phyloP scores from a whole-genome alignment of 2,113 vertebrate species.

The Todiramphus saurophagus region DNA sequence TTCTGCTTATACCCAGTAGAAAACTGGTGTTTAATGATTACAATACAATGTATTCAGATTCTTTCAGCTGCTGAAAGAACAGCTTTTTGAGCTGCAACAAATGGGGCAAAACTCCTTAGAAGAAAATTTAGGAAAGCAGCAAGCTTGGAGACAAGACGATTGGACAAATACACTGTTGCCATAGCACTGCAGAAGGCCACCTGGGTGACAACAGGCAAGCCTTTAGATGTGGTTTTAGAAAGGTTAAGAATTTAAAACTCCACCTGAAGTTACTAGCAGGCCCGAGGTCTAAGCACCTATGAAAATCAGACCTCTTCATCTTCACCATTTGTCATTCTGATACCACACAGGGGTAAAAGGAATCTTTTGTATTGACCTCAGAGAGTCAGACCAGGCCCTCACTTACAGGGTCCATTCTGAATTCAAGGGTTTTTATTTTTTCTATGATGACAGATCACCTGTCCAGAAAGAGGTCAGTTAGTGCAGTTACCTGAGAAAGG shows the following conservation, averaged over 20 bases:
- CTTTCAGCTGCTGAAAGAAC: slow-evolving; percentile 20
- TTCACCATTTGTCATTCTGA: not conserved
- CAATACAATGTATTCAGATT: slow-evolving; percentile 20
- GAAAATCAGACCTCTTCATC: slow-evolving; percentile 6
- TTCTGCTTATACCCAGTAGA: slow-evolving; percentile 14
- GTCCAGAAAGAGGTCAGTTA: not conserved
- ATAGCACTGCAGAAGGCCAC: not conserved
- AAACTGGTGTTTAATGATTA: slow-evolving; percentile 47
- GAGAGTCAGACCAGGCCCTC: not conserved
- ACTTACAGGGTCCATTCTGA: not conserved
- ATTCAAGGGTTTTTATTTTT: not conserved
- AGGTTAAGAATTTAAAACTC: not conserved
- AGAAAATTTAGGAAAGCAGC: slow-evolving; percentile 40
- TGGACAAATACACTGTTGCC: slow-evolving; percentile 25
- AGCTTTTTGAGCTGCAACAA: slow-evolving; percentile 36
- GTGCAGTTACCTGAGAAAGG: not conserved
- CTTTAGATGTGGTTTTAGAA: not conserved
- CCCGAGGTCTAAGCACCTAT: not conserved
- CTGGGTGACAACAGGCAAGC: not conserved
- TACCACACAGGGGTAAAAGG: not conserved
- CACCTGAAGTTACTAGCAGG: not conserved
- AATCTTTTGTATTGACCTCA: not conserved
- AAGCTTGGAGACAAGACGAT: slow-evolving; percentile 1
- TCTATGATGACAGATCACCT: not conserved
- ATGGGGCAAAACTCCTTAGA: slow-evolving; percentile 28